Evolutionary conservation across 2,888 invertebrate species (phyloP), one percentile per base, ranked within the genome.

Genomic region (Dolichomitus sp.): DNA sequence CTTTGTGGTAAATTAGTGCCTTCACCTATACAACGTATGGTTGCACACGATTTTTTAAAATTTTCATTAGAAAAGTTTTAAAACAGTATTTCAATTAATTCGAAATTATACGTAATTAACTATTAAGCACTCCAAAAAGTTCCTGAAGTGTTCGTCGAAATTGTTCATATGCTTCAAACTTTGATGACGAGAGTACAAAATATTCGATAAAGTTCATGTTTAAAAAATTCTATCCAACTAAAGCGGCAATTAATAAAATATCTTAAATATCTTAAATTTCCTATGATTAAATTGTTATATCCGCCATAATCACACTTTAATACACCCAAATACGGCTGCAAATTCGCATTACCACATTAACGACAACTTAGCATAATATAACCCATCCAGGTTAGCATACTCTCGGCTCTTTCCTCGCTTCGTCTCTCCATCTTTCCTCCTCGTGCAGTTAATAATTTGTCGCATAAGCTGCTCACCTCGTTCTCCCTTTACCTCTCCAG

Each of bases 361-460:
- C 37, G 66, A 12, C 61, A 63, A 68, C 50, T 61, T 42, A 40
- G 73, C 63, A 54, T 48, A 48, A 69, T 75, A 37, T 30, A 70
- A 54, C 57, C 70, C 42, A 45, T 74, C 57, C 11, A 50, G 65
- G 42, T 70, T 68, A 54, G 50, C 33, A 1, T 48, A 50, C 14
- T 33, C 19, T 30, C 12, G 12, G 61, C 40, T 30, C 30, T 19
- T 72, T 72, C 65, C 27, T 14, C 61, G 52, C 52, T 19, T 19
- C 73, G 80, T 76, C 84, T 76, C 76, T 68, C 73, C 80, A 57
- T 63, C 69, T 50, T 50, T 72, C 52, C 52, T 23, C 42, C 52
- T 66, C 48, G 1, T 12, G 57, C 48, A 45, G 68, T 84, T 83
- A 68, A 83, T 83, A 81, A 75, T 78, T 73, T 66, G 50, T 79